Conservation (phyloP, 2,888 invertebrate species). For the Leucozona laternaria region DNA sequence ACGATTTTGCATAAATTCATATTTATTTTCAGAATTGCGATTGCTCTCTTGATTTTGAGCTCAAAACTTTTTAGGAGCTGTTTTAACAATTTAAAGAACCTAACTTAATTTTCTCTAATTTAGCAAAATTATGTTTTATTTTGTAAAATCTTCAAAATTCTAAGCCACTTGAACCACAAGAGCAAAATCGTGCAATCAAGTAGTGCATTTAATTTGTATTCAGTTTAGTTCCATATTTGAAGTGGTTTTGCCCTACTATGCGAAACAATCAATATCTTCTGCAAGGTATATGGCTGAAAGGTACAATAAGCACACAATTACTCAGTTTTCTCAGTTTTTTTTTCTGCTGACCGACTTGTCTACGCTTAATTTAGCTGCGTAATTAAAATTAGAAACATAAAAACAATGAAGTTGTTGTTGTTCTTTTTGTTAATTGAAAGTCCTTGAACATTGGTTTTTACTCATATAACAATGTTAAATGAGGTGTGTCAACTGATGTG, state of each 20-base stretch:
- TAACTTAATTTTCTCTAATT: too few relatives aligned
- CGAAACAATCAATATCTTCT: constrained; percentile 47
- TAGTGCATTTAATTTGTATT: too few relatives aligned
- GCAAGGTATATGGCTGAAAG: constrained; percentile 29
- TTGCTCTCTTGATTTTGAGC: too few relatives aligned
- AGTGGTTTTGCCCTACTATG: not conserved
- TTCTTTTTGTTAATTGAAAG: constrained; percentile 40
- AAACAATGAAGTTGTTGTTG: constrained; percentile 23
- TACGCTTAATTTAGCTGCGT: constrained; percentile 56
- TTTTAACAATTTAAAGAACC: too few relatives aligned
- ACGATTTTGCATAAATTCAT: too few relatives aligned
- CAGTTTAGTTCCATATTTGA: not conserved
- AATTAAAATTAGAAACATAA: constrained; percentile 46
- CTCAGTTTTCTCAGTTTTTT: not conserved
- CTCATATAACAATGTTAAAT: constrained; percentile 48
- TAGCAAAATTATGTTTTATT: too few relatives aligned
- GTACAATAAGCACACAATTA: not conserved
- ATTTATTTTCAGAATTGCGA: too few relatives aligned
- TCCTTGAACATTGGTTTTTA: constrained; percentile 49
- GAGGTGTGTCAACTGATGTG: constrained; percentile 45
- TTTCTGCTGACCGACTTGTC: constrained; percentile 36
- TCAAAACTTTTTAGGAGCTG: too few relatives aligned
- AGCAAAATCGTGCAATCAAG: too few relatives aligned
- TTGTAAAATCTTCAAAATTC: too few relatives aligned
- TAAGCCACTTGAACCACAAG: too few relatives aligned